Evolutionary conservation across 1,140 invertebrate species (phyloP), one percentile per base, ranked within the genome.

Genomic region (Pachypeltis micranthus): DNA sequence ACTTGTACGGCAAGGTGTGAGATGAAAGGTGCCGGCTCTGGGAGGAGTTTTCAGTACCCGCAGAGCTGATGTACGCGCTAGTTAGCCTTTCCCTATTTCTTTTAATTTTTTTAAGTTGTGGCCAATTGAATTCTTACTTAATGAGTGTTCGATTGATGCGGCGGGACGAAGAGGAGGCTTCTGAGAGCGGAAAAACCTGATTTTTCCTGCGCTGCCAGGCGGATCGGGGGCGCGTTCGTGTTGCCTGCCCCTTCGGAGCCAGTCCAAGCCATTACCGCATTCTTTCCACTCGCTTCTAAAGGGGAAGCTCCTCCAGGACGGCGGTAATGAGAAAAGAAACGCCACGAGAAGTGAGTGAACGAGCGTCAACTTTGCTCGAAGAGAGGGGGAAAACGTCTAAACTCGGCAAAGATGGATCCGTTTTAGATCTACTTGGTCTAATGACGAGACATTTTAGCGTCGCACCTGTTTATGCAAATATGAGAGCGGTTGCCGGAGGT

Each of bases 61-160:
- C 12, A n/a, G n/a, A 39, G 7, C 23, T 51, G 47, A 51, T 16
- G n/a, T n/a, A 7, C 47, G 23, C 47, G 23, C 47, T 51, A 51
- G 47, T 51, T 51, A 21, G 47, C 4, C 12, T 21, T 21, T 51
- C 21, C 47, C n/a, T n/a, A n/a, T n/a, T n/a, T n/a, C n/a, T n/a
- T n/a, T n/a, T n/a, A n/a, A n/a, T 39, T 51, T 21, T 51, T 21
- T 51, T 51, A 51, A 51, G 47, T 51, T n/a, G 23, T 51, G 47
- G 23, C 47, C 47, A 51, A 51, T 51, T 51, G 47, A 51, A 51
- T 51, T 51, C 47, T 51, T 51, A 51, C 47, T 51, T 51, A 51
- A 51, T 51, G 47, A 51, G 47, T 51, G 12, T 21, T n/a, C n/a
- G n/a, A n/a, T n/a, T n/a, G n/a, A n/a, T n/a, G n/a, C n/a, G n/a